Percentiles rank a stretch among this genome's conserved stretches.
phyloP scores from a whole-genome alignment of 2,888 invertebrate species.

The Brenthis ino region DNA sequence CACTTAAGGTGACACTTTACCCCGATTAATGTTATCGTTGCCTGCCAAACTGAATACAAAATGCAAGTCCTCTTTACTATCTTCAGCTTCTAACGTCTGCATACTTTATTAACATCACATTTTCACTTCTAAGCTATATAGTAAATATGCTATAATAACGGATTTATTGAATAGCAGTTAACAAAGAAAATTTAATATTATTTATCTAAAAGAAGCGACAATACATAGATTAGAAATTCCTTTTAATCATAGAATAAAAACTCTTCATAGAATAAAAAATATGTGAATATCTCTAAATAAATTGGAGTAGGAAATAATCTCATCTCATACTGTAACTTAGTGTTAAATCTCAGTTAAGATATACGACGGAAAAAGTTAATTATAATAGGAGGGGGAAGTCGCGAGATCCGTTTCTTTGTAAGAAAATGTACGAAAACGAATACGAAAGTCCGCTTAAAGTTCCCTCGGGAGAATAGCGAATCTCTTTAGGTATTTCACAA shows the following conservation, averaged over 20 bases:
- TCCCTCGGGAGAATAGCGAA: conserved; percentile 39
- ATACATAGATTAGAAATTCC: background rate
- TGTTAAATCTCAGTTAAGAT: conserved; percentile 39
- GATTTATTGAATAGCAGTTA: background rate
- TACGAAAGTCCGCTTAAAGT: conserved; percentile 50
- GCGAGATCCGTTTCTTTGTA: conserved; percentile 62
- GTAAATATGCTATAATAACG: background rate
- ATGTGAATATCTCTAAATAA: conserved; percentile 20
- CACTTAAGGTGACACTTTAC: conserved; percentile 80
- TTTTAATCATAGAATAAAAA: too few relatives aligned
- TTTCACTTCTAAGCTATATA: conserved; percentile 10
- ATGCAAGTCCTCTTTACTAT: conserved; percentile 54
- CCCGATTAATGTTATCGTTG: conserved; percentile 81
- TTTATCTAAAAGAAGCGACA: background rate
- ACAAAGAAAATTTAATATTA: background rate
- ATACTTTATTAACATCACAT: conserved; percentile 30
- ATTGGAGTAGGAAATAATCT: conserved; percentile 25
- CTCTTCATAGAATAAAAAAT: conserved; percentile 8
- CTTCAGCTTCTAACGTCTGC: conserved; percentile 28
- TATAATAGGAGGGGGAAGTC: conserved; percentile 59
- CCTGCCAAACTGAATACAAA: conserved; percentile 79
- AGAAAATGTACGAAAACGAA: conserved; percentile 68
- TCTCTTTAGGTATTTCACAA: conserved; percentile 61
- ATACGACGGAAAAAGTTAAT: conserved; percentile 42
- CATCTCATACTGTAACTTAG: conserved; percentile 31